Evolutionary conservation across 2,888 invertebrate species (phyloP).

Genomic region (Tenthredo scrophulariae): DNA sequence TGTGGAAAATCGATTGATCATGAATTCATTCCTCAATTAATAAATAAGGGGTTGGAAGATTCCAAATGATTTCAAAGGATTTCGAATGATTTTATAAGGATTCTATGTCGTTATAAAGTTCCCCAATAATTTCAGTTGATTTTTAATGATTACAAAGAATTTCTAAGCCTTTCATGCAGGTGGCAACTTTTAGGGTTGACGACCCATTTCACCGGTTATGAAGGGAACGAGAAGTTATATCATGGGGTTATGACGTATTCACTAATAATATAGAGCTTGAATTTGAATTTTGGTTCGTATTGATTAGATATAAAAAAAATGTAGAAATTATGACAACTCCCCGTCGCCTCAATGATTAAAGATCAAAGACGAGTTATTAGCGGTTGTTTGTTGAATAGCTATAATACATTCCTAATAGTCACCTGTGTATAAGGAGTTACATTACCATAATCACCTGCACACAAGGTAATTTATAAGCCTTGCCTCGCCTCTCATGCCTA

Average conservation of each 20-base stretch:
- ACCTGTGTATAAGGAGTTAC: constrained; percentile 35
- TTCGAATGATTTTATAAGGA: no score
- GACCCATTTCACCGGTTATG: neutral
- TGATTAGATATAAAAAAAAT: neutral
- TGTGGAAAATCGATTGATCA: neutral
- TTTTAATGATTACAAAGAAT: no score
- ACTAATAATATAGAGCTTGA: neutral
- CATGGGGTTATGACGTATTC: neutral
- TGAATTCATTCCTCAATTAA: neutral
- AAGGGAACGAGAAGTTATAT: neutral
- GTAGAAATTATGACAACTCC: neutral
- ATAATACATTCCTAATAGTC: constrained; percentile 16
- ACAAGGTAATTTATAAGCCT: constrained; percentile 46
- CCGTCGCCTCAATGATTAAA: neutral
- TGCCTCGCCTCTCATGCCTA: neutral
- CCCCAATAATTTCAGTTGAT: no score
- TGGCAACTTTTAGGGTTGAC: neutral
- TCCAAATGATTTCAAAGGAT: no score
- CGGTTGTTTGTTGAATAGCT: constrained; percentile 32
- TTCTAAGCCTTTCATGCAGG: neutral
- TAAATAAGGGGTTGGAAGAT: neutral
- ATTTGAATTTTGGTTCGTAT: neutral
- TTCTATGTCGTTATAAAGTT: no score
- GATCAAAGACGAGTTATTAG: constrained; percentile 32
- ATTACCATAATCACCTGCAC: constrained; percentile 50